Base-by-base conservation (phyloP, 64 coral and sea anemone genomes). In the Dendrophyllia cribrosa region DNA sequence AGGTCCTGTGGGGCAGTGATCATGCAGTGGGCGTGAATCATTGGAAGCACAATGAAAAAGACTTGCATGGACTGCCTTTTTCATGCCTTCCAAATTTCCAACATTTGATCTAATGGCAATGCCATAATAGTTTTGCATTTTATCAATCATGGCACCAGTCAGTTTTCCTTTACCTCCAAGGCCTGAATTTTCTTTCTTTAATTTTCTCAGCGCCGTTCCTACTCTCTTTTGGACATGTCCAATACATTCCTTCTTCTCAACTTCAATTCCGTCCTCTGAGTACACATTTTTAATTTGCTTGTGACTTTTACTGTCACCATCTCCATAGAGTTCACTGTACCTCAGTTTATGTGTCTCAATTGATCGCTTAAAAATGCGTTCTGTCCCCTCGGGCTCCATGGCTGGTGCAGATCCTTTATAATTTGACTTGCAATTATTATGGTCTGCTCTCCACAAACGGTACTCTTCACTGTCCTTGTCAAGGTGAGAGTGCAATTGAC, bases 91-190 rank as follows among this genome's bases (percentile, higher is more conserved):
- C 17, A 25, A 34, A 10, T 83, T 62, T 60, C 79, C 79, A 17
- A 83, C 79, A 83, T 83, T 83, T 34, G 79, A 83, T 23, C 55
- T 11, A 14, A 83, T 83, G 14, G 79, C 79, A n/a, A 62, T 63
- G 52, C 55, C 79, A 83, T 83, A 83, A 16, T 83, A 83, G 21
- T 83, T 83, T 64, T 83, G 79, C 5, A 83, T 55, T 83, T 43
- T 65, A 43, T 83, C 79, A 19, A 83, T 83, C 9, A 63, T 61
- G 25, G 52, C 21, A 82, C 59, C 51, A 60, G 78, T 58, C 6
- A 82, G 43, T 46, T 82, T 59, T 6, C 51, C 78, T 60, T 65
- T 82, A 4, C 51, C 51, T 6, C 55, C 51, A 4, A 82, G 23
- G 5, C 43, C 75, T 20, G 75, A 5, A 19, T 9, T 78, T 51